Percentiles rank a stretch among this genome's conserved stretches.
These are phyloP conservation scores for Helostoma temminkii DNA, from an alignment of 2,797 vertebrate genomes.

Conservation along the genomic window DNA sequence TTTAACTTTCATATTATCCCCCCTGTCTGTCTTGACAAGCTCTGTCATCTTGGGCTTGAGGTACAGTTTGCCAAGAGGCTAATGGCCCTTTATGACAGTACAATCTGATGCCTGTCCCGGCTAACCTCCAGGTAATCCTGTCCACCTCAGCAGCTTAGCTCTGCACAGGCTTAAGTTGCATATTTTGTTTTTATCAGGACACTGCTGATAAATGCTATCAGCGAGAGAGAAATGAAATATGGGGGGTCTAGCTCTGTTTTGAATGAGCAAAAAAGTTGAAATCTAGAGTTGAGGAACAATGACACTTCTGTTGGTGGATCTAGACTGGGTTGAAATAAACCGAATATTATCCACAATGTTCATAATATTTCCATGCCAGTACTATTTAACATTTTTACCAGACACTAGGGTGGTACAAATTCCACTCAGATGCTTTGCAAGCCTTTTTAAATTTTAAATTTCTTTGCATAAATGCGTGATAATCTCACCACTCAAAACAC, in stretches of 20 bases:
- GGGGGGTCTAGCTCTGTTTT: slow-evolving; percentile 89
- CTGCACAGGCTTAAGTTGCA: slow-evolving; percentile 98
- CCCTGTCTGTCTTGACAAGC: slow-evolving; percentile 94
- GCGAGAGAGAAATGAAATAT: slow-evolving; percentile 97
- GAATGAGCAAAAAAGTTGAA: slow-evolving; percentile 49
- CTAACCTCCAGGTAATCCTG: slow-evolving; percentile 92
- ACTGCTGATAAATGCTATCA: slow-evolving; percentile 99
- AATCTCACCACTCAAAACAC: slow-evolving; percentile 43
- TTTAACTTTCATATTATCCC: slow-evolving; percentile 97
- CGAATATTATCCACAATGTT: slow-evolving; percentile 15
- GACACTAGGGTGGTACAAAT: slow-evolving; percentile 12
- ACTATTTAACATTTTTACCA: slow-evolving; percentile 6
- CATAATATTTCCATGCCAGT: background rate
- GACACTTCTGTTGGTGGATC: slow-evolving; percentile 72
- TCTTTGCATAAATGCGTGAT: slow-evolving; percentile 57
- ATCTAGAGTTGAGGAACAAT: slow-evolving; percentile 74
- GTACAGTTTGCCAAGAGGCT: slow-evolving; percentile 94
- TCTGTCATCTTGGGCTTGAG: slow-evolving; percentile 97
- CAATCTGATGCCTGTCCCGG: slow-evolving; percentile 94
- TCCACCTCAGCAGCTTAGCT: slow-evolving; percentile 90
- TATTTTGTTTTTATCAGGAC: slow-evolving; percentile 97
- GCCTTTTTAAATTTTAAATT: slow-evolving; percentile 37
- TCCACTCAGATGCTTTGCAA: slow-evolving; percentile 13
- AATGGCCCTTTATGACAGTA: slow-evolving; percentile 91
- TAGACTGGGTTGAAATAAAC: slow-evolving; percentile 24